These are phyloP conservation scores for Chloroceryle amazona DNA, from an alignment of 2,797 vertebrate species.

Conservation along the genomic window DNA sequence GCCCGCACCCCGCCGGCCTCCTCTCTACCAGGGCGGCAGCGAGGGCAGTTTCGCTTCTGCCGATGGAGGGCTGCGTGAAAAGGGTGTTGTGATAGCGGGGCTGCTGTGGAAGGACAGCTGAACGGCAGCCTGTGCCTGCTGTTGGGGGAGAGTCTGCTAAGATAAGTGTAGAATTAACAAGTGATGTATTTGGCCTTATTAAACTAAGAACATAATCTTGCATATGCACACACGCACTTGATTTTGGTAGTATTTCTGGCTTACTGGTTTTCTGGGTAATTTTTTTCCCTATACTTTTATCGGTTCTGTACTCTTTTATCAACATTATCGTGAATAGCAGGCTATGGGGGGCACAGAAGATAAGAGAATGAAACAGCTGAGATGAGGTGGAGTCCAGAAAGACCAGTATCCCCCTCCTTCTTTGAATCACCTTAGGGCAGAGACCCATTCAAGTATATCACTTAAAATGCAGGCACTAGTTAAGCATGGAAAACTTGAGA, in stretches of 20 bases:
- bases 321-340: not conserved
- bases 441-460: accelerated
- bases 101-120: not conserved
- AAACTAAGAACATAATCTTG: accelerated
- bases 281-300: not conserved
- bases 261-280: not conserved
- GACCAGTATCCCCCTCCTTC: not conserved
- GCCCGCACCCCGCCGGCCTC: too few species aligned
- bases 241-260: not conserved
- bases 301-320: not conserved
- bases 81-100: accelerated
- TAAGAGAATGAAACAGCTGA: not conserved
- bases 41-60: accelerated
- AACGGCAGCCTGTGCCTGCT: not conserved
- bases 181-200: accelerated
- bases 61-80: accelerated
- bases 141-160: accelerated
- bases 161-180: accelerated
- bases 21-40: not conserved
- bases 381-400: not conserved
- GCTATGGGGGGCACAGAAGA: accelerated
- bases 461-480: not conserved
- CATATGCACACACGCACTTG: accelerated
- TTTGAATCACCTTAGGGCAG: not conserved
- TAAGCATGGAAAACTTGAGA: not conserved